Conservation (phyloP, 1,140 invertebrate species). For the Calosoma granatense region DNA sequence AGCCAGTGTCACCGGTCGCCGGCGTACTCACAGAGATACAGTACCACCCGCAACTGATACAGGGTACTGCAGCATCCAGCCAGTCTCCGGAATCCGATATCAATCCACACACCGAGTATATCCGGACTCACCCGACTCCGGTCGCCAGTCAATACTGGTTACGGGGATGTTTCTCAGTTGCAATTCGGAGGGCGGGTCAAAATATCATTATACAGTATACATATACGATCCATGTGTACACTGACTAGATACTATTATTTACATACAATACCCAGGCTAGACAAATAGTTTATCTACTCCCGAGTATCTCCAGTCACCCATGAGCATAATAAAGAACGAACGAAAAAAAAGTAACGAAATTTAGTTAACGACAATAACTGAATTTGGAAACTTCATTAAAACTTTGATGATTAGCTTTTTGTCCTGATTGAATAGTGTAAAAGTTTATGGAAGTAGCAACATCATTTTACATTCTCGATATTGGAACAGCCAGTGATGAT, state of each 20-base stretch:
- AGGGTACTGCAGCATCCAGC: slow-evolving; percentile 23
- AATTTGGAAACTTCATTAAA: neutral
- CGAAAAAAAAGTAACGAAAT: too few species aligned
- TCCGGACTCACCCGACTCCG: slow-evolving; percentile 17
- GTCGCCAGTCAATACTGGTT: slow-evolving; percentile 25
- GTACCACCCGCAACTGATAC: slow-evolving; percentile 24
- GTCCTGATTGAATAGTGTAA: too few species aligned
- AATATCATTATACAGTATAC: slow-evolving; percentile 2
- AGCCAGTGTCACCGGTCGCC: neutral
- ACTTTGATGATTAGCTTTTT: neutral
- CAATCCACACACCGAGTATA: neutral
- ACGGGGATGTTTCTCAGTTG: slow-evolving; percentile 10
- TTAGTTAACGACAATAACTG: too few species aligned
- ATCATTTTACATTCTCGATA: too few species aligned
- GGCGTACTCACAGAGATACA: neutral
- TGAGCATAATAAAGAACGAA: too few species aligned
- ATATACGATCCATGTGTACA: neutral
- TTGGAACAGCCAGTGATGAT: too few species aligned
- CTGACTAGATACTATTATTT: too few species aligned
- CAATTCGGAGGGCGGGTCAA: slow-evolving; percentile 18
- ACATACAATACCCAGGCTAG: too few species aligned
- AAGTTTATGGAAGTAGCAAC: too few species aligned
- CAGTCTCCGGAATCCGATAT: slow-evolving; percentile 17
- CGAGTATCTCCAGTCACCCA: too few species aligned
- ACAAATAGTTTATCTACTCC: too few species aligned